phyloP scores from a whole-genome alignment of 2,888 invertebrate species.

The Trisateles emortualis region DNA sequence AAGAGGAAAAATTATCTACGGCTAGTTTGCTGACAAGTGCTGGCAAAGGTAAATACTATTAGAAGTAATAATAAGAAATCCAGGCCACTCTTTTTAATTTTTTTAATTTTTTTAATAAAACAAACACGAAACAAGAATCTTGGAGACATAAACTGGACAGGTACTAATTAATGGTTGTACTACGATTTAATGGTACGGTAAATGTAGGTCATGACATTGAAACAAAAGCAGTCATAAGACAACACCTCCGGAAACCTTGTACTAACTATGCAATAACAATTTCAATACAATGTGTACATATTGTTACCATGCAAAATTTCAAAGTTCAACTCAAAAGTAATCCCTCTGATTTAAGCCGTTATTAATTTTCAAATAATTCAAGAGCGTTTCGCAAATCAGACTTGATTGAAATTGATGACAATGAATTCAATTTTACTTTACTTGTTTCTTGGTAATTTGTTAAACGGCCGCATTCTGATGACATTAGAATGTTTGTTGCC shows the following conservation, averaged over 20 bases:
- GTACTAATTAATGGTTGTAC: no score
- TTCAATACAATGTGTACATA: conserved; percentile 21
- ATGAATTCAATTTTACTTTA: conserved; percentile 41
- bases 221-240: conserved; percentile 9
- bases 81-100: no score
- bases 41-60: no score
- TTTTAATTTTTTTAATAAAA: no score
- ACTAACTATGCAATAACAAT: conserved; percentile 23
- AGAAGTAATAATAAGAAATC: no score
- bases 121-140: no score
- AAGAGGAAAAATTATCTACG: no score
- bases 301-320: conserved; percentile 23
- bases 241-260: conserved; percentile 10
- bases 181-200: no score
- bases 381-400: conserved; percentile 16
- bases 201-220: conserved; percentile 18
- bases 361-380: conserved; percentile 29
- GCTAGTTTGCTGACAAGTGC: no score
- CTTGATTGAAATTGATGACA: conserved; percentile 44
- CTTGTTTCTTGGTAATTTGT: conserved; percentile 42
- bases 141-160: no score
- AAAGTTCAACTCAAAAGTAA: conserved; percentile 17
- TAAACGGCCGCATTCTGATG: conserved; percentile 34
- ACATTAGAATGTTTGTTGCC: background rate
- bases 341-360: conserved; percentile 23